Conservation (phyloP, 1,140 invertebrate genomes). For the Drosophila ironensis region DNA sequence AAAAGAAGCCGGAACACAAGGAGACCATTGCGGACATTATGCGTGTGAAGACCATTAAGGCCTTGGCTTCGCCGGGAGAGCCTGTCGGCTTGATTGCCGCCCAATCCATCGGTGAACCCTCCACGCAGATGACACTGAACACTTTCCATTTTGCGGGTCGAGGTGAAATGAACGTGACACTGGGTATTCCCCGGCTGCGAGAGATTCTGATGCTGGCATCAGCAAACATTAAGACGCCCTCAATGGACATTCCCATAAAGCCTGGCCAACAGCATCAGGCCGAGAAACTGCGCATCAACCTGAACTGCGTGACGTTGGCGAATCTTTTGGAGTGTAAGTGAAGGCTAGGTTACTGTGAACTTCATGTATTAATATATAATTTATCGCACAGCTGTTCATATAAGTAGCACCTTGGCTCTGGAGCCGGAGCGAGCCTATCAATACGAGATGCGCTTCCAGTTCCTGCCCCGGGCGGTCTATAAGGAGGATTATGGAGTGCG, state of each 20-base stretch:
- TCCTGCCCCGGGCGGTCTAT: slow-evolving; percentile 88
- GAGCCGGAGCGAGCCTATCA: slow-evolving; percentile 83
- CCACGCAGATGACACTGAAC: slow-evolving; percentile 99
- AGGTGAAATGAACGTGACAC: slow-evolving; percentile 99
- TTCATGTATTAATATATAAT: background rate
- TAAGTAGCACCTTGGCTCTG: slow-evolving; percentile 85
- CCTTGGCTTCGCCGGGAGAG: slow-evolving; percentile 94
- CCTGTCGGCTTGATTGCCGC: slow-evolving; percentile 97
- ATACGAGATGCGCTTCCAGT: slow-evolving; percentile 87
- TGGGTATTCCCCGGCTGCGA: slow-evolving; percentile 97
- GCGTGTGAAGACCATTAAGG: slow-evolving; percentile 89
- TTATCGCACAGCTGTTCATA: slow-evolving; percentile 83
- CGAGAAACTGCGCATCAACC: slow-evolving; percentile 86
- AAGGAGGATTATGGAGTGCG: slow-evolving; percentile 87
- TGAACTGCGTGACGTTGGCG: slow-evolving; percentile 89
- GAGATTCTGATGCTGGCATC: slow-evolving; percentile 99
- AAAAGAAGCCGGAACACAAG: slow-evolving; percentile 81
- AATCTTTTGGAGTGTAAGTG: slow-evolving; percentile 88
- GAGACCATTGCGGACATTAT: slow-evolving; percentile 86
- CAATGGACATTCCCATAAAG: slow-evolving; percentile 95
- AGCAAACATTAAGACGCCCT: slow-evolving; percentile 95
- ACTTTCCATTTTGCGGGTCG: slow-evolving; percentile 99
- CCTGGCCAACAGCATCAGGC: slow-evolving; percentile 85
- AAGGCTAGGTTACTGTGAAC: background rate
- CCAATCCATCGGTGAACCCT: slow-evolving; percentile 98